Evolutionary conservation across 2,113 vertebrate genomes (phyloP), one percentile per base, ranked within the genome.

Genomic region (Podarcis cretensis): DNA sequence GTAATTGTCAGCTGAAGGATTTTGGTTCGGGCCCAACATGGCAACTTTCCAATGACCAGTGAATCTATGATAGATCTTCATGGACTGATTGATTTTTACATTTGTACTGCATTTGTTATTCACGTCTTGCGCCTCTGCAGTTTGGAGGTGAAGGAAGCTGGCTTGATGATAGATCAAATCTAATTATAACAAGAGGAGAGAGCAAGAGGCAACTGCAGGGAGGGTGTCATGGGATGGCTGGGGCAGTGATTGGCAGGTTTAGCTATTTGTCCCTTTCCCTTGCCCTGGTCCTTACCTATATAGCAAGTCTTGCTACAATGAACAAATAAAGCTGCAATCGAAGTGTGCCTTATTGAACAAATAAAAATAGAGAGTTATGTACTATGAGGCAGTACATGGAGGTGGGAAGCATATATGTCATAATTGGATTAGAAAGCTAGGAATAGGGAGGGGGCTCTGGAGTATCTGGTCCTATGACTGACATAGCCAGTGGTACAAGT

Each of bases 151-250:
- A 92, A 92, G 89, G 79, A 94, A 93, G 74, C 92, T 94, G 92
- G 88, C 89, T 81, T 93, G 91, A 91, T 91, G 92, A 91, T 93
- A 95, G 94, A 94, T 97, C 94, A 96, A 95, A 93, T 95, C 92
- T 95, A 90, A 96, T 96, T 95, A 95, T 95, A 95, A 91, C 85
- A 54, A 7, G 54, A 90, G 88, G n/a, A 40, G 86, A 76, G 80
- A 79, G 43, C 92, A 93, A 92, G 93, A 89, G 88, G 73, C 85
- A 93, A 35, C 87, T 76, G 85, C 87, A 83, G 84, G 90, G 86
- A 76, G 85, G 90, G 86, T 76, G 84, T 95, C 88, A 86, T 87
- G 81, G 66, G 37, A 32, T 48, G 90, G 30, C 85, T 90, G 87
- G 81, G 82, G 68, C 74, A 85, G 32, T 1, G 0, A 90, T 40